Evolutionary conservation across 2,797 vertebrate genomes (phyloP).

Genomic region (Crenuchus spilurus): DNA sequence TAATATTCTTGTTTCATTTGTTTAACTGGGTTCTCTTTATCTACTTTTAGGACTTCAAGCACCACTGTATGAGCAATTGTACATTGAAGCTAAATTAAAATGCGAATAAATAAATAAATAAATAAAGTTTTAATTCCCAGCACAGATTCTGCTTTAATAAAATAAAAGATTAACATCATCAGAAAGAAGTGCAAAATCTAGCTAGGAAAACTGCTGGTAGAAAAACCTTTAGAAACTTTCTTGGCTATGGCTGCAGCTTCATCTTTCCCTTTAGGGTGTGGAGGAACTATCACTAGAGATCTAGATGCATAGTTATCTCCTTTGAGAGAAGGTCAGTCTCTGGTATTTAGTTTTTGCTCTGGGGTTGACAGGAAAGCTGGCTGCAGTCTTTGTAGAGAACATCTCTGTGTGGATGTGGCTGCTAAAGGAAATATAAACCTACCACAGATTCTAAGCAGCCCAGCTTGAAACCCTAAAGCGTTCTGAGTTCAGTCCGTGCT

Average conservation of each 20-base stretch:
- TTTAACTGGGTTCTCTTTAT: too few species aligned
- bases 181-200: constrained; percentile 40
- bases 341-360: not conserved
- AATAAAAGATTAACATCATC: constrained; percentile 2
- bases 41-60: too few species aligned
- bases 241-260: constrained; percentile 17
- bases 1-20: too few species aligned
- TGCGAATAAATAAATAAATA: not conserved
- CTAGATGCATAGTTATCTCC: constrained; percentile 47
- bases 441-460: constrained; percentile 2
- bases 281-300: constrained; percentile 25
- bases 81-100: not conserved
- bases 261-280: constrained; percentile 26
- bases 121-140: too few species aligned
- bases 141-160: too few species aligned
- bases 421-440: constrained; percentile 16
- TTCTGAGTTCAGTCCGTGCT: constrained; percentile 67
- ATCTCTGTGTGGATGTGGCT: constrained; percentile 1
- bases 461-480: constrained; percentile 2
- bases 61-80: not conserved
- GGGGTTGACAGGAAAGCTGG: constrained; percentile 3
- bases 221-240: constrained; percentile 21
- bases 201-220: constrained; percentile 53
- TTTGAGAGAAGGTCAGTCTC: constrained; percentile 19
- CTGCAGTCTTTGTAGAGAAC: constrained; percentile 25